Conservation (phyloP, 1,140 invertebrate species). For the Samia ricini region DNA sequence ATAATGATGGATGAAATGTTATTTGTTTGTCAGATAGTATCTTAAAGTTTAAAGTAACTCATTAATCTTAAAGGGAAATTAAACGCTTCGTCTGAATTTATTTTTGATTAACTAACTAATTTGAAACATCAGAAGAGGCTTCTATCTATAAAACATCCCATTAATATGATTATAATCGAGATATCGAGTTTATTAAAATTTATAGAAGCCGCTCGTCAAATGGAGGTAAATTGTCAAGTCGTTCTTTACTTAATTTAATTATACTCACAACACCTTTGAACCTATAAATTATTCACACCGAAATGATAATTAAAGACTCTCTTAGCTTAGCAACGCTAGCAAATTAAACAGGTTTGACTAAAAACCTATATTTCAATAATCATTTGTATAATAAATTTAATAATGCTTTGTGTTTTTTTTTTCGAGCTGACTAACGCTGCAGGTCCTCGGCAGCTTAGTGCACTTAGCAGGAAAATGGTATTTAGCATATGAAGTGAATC, state of each 20-base stretch:
- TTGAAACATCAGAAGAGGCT: neutral
- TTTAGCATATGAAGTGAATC: no score
- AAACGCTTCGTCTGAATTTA: neutral
- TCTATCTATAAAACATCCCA: neutral
- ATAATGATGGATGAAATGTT: no score
- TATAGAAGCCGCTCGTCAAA: neutral
- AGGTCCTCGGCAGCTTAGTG: no score
- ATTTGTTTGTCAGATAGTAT: no score
- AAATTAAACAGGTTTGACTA: neutral
- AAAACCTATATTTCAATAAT: no score
- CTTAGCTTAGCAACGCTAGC: neutral
- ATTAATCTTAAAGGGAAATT: neutral
- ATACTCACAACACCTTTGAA: conserved; percentile 12
- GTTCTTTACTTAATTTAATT: conserved; percentile 7
- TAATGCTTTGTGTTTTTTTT: no score
- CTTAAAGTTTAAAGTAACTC: no score
- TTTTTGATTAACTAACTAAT: neutral
- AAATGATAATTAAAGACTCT: conserved; percentile 7
- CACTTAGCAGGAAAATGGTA: no score
- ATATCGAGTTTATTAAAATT: neutral
- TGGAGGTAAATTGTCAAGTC: conserved; percentile 4
- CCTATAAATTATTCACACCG: conserved; percentile 9
- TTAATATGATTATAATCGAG: neutral
- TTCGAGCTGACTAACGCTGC: no score
- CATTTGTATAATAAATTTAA: no score